These are phyloP conservation scores for Cephonodes hylas DNA, from an alignment of 2,888 invertebrate genomes.

Conservation along the genomic window DNA sequence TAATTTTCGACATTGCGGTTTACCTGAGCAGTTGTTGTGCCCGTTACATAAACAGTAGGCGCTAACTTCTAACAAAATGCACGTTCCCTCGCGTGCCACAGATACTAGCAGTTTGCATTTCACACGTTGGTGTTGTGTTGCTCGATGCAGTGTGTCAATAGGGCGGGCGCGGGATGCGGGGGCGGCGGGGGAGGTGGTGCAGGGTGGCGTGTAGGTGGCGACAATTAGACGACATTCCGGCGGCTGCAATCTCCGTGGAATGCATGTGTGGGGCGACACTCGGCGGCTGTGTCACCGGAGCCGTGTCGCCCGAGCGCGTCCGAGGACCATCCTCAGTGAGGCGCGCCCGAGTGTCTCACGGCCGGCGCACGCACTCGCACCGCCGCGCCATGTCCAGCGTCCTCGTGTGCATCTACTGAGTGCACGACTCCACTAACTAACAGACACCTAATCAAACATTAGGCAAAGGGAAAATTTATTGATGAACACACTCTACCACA, in stretches of 20 bases:
- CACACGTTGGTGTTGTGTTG: background rate
- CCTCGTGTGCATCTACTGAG: too few species aligned
- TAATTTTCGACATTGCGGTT: too few species aligned
- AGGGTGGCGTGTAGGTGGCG: slow-evolving; percentile 17
- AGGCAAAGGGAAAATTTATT: too few species aligned
- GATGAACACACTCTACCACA: too few species aligned
- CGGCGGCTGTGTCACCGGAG: background rate
- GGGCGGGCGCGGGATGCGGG: background rate
- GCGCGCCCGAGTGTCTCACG: background rate
- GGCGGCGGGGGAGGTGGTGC: background rate
- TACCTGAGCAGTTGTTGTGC: too few species aligned
- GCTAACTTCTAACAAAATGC: too few species aligned
- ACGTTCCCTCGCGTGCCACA: too few species aligned
- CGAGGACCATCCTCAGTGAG: background rate
- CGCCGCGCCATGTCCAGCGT: too few species aligned
- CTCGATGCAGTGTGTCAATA: background rate
- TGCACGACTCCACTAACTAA: too few species aligned
- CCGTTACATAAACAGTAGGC: too few species aligned
- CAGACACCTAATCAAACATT: too few species aligned
- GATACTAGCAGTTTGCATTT: background rate
- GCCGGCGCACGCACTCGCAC: too few species aligned
- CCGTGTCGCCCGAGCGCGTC: background rate
- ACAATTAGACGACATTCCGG: slow-evolving; percentile 44
- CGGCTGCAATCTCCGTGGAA: slow-evolving; percentile 46
- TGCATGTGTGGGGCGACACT: slow-evolving; percentile 30